A percentile compares a stretch with the other conserved stretches of the same genome.
These are phyloP conservation scores for Laothoe populi DNA, from an alignment of 2,888 invertebrate species.

Conservation along the genomic window DNA sequence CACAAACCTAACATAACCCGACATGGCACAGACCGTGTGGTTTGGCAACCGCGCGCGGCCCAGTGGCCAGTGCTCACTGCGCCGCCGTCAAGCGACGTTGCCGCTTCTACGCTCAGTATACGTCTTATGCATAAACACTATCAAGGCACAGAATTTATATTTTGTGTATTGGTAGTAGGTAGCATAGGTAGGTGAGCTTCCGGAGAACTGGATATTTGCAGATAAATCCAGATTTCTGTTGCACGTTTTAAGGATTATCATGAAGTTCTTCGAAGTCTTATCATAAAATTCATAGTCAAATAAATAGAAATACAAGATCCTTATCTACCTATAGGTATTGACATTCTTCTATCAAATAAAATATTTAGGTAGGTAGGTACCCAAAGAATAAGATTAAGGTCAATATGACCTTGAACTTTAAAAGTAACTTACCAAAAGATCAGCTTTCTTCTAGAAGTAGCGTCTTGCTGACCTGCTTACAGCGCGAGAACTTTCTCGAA, in stretches of 20 bases:
- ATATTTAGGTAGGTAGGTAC: not conserved
- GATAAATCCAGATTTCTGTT: conserved; percentile 8
- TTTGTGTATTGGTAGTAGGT: conserved; percentile 15
- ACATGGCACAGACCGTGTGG: conserved; percentile 3
- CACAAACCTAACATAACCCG: conserved; percentile 11
- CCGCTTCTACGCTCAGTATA: conserved; percentile 35
- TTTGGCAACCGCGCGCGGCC: conserved; percentile 24
- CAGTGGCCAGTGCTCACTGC: conserved; percentile 4
- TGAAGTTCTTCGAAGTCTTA: too few relatives aligned
- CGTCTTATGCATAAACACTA: conserved; percentile 16
- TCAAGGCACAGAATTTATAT: not conserved
- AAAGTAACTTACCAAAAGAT: conserved; percentile 15
- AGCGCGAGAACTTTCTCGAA: conserved; percentile 49
- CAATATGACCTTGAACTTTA: conserved; percentile 11
- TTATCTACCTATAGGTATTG: not conserved
- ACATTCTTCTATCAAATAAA: conserved; percentile 2
- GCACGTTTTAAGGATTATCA: not conserved
- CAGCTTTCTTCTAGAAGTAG: conserved; percentile 16
- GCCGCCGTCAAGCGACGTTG: conserved; percentile 44
- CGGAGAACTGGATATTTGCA: not conserved
- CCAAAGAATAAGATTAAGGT: not conserved
- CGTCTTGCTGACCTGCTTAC: conserved; percentile 4
- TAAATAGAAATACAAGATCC: not conserved
- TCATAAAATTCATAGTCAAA: not conserved
- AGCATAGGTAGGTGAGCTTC: conserved; percentile 9